phyloP scores from a whole-genome alignment of 2,888 invertebrate genomes.

The Sarcophaga subvicina region DNA sequence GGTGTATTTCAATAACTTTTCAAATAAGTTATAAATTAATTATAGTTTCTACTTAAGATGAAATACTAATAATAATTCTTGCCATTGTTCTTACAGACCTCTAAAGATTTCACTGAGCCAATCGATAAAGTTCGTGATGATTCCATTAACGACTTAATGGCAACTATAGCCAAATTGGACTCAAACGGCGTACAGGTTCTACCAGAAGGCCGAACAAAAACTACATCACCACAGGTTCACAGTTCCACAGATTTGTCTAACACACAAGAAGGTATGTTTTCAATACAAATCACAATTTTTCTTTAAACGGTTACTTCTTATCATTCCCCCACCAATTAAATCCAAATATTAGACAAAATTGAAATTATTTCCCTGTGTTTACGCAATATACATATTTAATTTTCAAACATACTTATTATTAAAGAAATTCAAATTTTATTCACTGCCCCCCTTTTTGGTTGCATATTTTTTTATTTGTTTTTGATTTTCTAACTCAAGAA shows the following conservation, averaged over 20 bases:
- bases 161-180: constrained; percentile 93
- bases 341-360: constrained; percentile 1
- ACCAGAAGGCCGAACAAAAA: constrained; percentile 83
- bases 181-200: constrained; percentile 91
- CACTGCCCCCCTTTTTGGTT: constrained; percentile 31
- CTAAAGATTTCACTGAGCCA: constrained; percentile 85
- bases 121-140: constrained; percentile 93
- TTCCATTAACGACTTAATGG: constrained; percentile 92
- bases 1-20: not conserved
- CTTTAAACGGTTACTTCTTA: constrained; percentile 22
- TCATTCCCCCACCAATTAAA: constrained; percentile 1
- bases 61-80: not conserved
- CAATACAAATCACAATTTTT: constrained; percentile 22
- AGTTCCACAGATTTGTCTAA: constrained; percentile 87
- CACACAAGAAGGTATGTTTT: constrained; percentile 80
- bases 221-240: constrained; percentile 87
- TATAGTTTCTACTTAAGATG: too few species aligned
- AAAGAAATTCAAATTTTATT: constrained; percentile 23
- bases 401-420: constrained; percentile 1
- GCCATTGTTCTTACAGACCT: constrained; percentile 74
- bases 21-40: constrained; percentile 10
- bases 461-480: constrained; percentile 38
- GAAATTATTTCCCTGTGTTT: constrained; percentile 3
- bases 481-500: constrained; percentile 34
- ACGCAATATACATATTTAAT: constrained; percentile 7